phyloP scores from a whole-genome alignment of 1,140 invertebrate genomes.

The Myzus persicae region DNA sequence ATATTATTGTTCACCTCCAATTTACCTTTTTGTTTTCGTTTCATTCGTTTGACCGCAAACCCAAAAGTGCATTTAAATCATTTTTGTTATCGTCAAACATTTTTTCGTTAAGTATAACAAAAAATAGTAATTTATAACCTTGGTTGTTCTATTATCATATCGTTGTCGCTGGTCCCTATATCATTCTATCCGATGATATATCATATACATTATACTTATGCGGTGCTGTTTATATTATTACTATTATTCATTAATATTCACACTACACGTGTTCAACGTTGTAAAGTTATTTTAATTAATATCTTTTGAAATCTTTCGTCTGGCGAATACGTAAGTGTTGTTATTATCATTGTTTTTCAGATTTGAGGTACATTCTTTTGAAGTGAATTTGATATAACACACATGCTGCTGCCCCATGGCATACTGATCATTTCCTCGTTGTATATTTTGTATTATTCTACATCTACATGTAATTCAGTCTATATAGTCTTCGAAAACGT shows the following conservation, averaged over 20 bases:
- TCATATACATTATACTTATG: not conserved
- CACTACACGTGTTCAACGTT: not conserved
- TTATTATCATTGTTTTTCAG: not conserved
- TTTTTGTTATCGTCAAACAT: not conserved
- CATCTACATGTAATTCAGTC: not conserved
- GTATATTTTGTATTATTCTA: not conserved
- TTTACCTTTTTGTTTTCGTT: not conserved
- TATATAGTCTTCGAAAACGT: not conserved
- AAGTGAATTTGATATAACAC: not conserved
- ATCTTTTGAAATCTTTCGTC: slow-evolving; percentile 18
- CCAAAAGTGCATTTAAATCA: slow-evolving; percentile 21
- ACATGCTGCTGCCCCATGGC: not conserved
- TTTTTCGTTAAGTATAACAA: not conserved
- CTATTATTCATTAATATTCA: not conserved
- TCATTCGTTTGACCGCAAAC: not conserved
- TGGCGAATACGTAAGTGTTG: not conserved
- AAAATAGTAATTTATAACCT: not conserved
- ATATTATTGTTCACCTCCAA: not conserved
- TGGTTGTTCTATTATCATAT: not conserved
- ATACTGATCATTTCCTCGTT: slow-evolving; percentile 9
- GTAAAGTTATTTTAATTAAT: not conserved
- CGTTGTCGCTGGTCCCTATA: not conserved
- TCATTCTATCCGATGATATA: not conserved
- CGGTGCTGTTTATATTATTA: not conserved
- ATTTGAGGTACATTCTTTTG: not conserved